Evolutionary conservation across 2,113 vertebrate species (phyloP), one percentile per base, ranked within the genome.

Genomic region (Notothenia coriiceps): DNA sequence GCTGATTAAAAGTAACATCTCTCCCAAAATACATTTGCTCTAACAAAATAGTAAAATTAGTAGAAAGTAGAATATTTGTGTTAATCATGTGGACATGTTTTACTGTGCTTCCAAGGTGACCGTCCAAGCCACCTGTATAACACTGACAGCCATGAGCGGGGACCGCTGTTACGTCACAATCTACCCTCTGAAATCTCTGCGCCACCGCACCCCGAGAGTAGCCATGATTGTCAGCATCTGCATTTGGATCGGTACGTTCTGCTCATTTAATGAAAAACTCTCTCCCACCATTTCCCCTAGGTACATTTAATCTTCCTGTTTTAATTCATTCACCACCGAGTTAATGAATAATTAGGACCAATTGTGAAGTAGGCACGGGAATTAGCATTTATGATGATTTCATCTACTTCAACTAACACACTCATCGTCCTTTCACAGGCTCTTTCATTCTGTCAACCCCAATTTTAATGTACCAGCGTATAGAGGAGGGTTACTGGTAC

Each of bases 91-190:
- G 3, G 15, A 1, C 61, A 5, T 55, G 25, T 68, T 62, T 68
- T 10, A 8, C n/a, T 66, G 35, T 49, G 44, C 59, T 74, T 74
- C 62, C 2, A 50, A 96, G 96, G 95, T 96, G 67, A 96, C 96
- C 0, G 96, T 96, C 29, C 96, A 96, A 70, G 96, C 96, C 55
- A 96, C 96, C 1, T 96, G 96, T 47, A 96, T 96, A 89, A 96
- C 96, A 14, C 88, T 96, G 88, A 96, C 95, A 2, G 96, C 96
- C 2, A 96, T 96, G 95, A 96, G 96, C 5, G 95, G 94, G 1
- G 96, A 96, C 57, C 95, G 96, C 65, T 96, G 96, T 51, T 96
- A 96, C 6, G 94, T 95, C 75, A 96, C 96, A 0, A 86, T 96
- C 52, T 96, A 96, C 79, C 95, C 96, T 1, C 87, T 96, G 52